Conservation (phyloP, 2,113 vertebrate genomes). For the Mungos mungo region DNA sequence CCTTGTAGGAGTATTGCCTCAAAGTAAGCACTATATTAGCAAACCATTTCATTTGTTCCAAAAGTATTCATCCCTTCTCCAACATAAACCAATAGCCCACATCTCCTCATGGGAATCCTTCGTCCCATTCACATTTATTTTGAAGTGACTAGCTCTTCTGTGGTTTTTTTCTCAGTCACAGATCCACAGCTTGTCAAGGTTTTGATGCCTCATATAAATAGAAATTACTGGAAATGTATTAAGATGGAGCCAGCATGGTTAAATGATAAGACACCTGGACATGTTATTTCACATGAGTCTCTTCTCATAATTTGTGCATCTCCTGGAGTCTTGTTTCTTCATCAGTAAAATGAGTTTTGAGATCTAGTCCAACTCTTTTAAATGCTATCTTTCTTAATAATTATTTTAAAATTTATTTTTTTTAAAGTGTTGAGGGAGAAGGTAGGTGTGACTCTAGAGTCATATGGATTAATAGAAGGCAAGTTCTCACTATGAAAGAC, state of each 20-base stretch:
- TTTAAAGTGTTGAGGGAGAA: background rate
- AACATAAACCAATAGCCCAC: background rate
- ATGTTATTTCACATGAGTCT: constrained; percentile 61
- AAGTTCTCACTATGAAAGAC: background rate
- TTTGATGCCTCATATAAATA: background rate
- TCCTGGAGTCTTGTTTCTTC: background rate
- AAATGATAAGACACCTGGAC: constrained; percentile 31
- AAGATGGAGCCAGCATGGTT: background rate
- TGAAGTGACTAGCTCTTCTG: background rate
- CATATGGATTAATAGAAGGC: background rate
- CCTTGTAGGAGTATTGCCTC: background rate
- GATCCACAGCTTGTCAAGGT: background rate
- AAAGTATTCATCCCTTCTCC: constrained; percentile 24
- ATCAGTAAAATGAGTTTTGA: background rate
- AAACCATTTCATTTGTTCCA: background rate
- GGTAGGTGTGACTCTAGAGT: background rate
- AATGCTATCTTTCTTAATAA: background rate
- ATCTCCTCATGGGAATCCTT: background rate
- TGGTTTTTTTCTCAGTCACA: background rate
- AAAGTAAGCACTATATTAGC: background rate
- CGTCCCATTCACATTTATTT: background rate
- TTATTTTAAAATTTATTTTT: background rate
- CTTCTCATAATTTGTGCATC: background rate
- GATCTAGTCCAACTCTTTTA: background rate
- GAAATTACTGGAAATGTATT: background rate